Evolutionary conservation across 2,888 invertebrate genomes (phyloP).

Genomic region (Phasia obesa): DNA sequence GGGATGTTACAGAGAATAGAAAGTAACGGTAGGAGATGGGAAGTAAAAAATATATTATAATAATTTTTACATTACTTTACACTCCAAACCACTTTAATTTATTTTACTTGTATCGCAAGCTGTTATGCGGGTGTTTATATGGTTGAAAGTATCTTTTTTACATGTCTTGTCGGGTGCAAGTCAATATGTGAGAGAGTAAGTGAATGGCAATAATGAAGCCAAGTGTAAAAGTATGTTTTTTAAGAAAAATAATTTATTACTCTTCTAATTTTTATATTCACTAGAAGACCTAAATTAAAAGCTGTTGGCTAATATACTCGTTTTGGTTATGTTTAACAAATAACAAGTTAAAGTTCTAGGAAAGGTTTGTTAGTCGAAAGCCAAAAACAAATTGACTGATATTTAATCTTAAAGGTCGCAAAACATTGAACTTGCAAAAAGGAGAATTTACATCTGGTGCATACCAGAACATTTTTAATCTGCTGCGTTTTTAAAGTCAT

Average conservation of each 20-base stretch:
- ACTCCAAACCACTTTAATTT: conserved; percentile 65
- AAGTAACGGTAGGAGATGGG: neutral
- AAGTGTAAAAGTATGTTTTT: conserved; percentile 51
- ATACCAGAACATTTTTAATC: no score
- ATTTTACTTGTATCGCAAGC: conserved; percentile 67
- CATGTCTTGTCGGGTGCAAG: neutral
- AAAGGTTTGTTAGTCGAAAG: conserved; percentile 12
- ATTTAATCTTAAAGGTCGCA: no score
- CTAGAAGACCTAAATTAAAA: conserved; percentile 42
- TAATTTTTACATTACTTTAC: conserved; percentile 54
- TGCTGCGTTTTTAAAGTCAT: no score
- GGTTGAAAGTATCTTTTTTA: conserved; percentile 10
- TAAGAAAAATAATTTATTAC: conserved; percentile 57
- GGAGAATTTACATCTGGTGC: no score
- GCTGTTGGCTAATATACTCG: conserved; percentile 3
- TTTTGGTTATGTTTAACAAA: neutral
- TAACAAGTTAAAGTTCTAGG: neutral
- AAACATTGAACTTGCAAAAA: no score
- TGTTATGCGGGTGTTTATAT: conserved; percentile 60
- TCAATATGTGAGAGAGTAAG: conserved; percentile 1
- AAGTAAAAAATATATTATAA: conserved; percentile 42
- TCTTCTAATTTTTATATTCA: conserved; percentile 37
- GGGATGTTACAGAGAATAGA: neutral
- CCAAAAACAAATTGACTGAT: conserved; percentile 51
- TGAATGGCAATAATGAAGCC: conserved; percentile 45